Percentiles rank a stretch among this genome's conserved stretches.
These are phyloP conservation scores for Rhysida immarginata DNA, from an alignment of 1,140 invertebrate genomes.

Conservation along the genomic window DNA sequence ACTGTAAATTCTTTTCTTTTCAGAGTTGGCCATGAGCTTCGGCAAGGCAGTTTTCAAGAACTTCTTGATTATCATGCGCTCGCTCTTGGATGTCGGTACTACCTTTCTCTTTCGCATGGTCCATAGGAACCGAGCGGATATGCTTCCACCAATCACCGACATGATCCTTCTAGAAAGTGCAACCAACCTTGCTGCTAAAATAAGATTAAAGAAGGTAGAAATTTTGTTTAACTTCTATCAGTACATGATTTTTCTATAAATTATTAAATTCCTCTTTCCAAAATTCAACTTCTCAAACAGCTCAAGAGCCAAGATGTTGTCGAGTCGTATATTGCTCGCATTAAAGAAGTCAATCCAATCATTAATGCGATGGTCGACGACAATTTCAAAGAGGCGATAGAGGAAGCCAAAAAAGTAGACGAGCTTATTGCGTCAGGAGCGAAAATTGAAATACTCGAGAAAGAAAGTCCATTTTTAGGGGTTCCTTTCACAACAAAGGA, in stretches of 20 bases:
- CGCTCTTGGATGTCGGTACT: too few relatives aligned
- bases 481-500: slow-evolving; percentile 77
- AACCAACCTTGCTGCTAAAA: slow-evolving; percentile 13
- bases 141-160: slow-evolving; percentile 13
- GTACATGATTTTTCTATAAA: too few relatives aligned
- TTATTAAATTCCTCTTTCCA: too few relatives aligned
- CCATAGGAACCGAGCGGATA: too few relatives aligned
- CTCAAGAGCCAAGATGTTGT: slow-evolving; percentile 58
- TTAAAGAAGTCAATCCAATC: slow-evolving; percentile 61
- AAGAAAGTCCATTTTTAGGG: slow-evolving; percentile 60
- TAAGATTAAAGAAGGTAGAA: slow-evolving; percentile 12
- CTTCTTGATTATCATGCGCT: too few relatives aligned
- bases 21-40: too few relatives aligned
- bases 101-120: too few relatives aligned
- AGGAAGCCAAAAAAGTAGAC: slow-evolving; percentile 55
- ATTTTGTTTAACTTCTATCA: slow-evolving; percentile 8
- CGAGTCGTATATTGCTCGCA: slow-evolving; percentile 58
- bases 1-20: too few relatives aligned
- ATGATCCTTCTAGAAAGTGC: slow-evolving; percentile 15
- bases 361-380: slow-evolving; percentile 66
- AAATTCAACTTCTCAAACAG: slow-evolving; percentile 36
- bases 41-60: too few relatives aligned
- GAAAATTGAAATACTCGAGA: slow-evolving; percentile 37
- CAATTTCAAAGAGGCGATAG: slow-evolving; percentile 53
- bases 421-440: slow-evolving; percentile 43